Evolutionary conservation across 2,113 vertebrate species (phyloP).

Genomic region (Oncorhynchus keta): DNA sequence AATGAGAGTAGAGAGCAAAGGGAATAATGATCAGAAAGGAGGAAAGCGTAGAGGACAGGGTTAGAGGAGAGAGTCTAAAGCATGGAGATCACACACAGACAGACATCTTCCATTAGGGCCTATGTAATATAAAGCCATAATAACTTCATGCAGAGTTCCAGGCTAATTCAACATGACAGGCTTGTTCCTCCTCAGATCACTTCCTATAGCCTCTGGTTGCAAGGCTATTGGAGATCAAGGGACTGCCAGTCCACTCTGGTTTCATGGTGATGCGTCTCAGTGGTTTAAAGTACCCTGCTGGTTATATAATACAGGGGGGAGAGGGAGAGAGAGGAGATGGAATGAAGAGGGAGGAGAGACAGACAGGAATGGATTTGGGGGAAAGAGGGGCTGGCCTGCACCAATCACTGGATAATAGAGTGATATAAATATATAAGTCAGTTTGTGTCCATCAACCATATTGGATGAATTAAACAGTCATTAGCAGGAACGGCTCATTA

Average conservation of each 20-base stretch:
- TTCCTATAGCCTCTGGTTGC: conserved; percentile 33
- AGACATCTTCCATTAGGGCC: conserved; percentile 47
- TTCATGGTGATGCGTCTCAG: conserved; percentile 43
- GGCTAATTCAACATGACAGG: conserved; percentile 65
- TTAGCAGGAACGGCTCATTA: not conserved
- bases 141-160: conserved; percentile 12
- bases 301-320: conserved; percentile 4
- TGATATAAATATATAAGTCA: not conserved
- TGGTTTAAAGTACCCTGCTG: conserved; percentile 33
- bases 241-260: conserved; percentile 44
- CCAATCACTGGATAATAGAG: not conserved
- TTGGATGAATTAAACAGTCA: not conserved
- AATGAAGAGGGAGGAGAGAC: not conserved
- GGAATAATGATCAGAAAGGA: not conserved
- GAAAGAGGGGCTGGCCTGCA: not conserved
- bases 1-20: not conserved
- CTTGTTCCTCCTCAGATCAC: conserved; percentile 30
- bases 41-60: not conserved
- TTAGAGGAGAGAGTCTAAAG: not conserved
- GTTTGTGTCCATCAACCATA: not conserved
- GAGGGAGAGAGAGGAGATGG: not conserved
- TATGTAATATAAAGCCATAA: conserved; percentile 5
- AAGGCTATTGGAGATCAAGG: conserved; percentile 61
- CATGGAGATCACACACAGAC: not conserved
- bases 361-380: not conserved